Percentiles rank a stretch among this genome's conserved stretches.
Conservation (phyloP, 2,113 vertebrate species). For the Nibea albiflora region DNA sequence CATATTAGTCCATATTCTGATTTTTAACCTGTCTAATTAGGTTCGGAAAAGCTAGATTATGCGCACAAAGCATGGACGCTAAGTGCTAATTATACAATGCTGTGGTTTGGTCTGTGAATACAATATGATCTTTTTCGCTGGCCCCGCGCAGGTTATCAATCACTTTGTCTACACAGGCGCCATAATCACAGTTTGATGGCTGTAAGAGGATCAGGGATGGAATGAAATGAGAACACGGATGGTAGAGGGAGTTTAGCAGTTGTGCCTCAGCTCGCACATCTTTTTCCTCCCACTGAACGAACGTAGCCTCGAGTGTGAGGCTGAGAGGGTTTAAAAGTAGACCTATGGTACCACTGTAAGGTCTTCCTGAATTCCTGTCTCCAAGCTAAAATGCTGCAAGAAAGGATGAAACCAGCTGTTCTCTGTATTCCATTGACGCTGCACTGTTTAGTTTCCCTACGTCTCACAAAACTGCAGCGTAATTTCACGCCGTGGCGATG, state of each 20-base stretch:
- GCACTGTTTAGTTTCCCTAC: slow-evolving; percentile 24
- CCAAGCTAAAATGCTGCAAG: slow-evolving; percentile 59
- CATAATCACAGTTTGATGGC: slow-evolving; percentile 61
- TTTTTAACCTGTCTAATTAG: slow-evolving; percentile 69
- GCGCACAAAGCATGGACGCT: slow-evolving; percentile 41
- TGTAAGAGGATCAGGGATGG: slow-evolving; percentile 18
- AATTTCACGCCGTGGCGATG: slow-evolving; percentile 14
- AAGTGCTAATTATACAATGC: slow-evolving; percentile 71
- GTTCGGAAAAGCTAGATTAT: slow-evolving; percentile 53
- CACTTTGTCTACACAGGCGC: slow-evolving; percentile 64
- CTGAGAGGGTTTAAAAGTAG: slow-evolving; percentile 27
- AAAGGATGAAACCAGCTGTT: slow-evolving; percentile 59
- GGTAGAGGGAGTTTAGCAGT: slow-evolving; percentile 13
- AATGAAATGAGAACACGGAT: slow-evolving; percentile 56
- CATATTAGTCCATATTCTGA: slow-evolving; percentile 69
- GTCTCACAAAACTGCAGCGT: slow-evolving; percentile 7
- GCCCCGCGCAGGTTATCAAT: slow-evolving; percentile 60
- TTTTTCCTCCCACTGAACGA: slow-evolving; percentile 12
- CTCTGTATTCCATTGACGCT: neutral
- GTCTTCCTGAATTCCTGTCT: slow-evolving; percentile 21
- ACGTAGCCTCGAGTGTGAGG: slow-evolving; percentile 21
- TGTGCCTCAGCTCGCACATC: slow-evolving; percentile 18
- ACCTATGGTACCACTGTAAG: neutral
- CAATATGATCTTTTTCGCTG: slow-evolving; percentile 64
- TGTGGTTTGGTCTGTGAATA: slow-evolving; percentile 57